phyloP scores from a whole-genome alignment of 1,140 invertebrate genomes.

The Rhizoglyphus robini region DNA sequence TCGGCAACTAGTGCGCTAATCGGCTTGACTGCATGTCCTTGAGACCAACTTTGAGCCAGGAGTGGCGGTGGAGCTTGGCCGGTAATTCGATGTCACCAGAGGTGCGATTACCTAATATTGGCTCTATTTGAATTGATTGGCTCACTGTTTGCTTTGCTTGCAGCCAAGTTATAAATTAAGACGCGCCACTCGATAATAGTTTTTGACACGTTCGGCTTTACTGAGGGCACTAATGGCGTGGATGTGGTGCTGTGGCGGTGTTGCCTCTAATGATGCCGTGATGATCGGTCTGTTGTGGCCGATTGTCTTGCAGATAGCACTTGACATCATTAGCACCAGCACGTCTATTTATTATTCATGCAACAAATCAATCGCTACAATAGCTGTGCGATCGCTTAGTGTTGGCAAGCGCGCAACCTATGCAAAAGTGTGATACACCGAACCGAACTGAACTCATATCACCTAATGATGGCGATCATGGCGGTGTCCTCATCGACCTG shows the following conservation, averaged over 20 bases:
- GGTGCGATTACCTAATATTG: not conserved
- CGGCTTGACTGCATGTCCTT: too few species aligned
- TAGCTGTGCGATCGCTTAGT: not conserved
- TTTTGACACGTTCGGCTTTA: conserved; percentile 5
- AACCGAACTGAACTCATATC: not conserved
- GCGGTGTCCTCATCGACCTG: conserved; percentile 7
- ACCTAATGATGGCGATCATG: not conserved
- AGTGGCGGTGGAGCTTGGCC: not conserved
- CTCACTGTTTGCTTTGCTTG: not conserved
- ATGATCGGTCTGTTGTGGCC: not conserved
- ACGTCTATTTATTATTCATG: conserved; percentile 9
- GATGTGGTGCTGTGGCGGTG: not conserved
- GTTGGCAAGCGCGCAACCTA: not conserved
- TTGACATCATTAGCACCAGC: conserved; percentile 5
- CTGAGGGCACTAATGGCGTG: not conserved
- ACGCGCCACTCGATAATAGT: conserved; percentile 6
- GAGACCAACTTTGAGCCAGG: not conserved
- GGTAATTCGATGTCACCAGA: not conserved
- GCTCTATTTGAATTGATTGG: not conserved
- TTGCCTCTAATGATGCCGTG: conserved; percentile 7
- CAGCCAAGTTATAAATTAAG: not conserved
- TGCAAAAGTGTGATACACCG: conserved; percentile 3
- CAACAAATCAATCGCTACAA: conserved; percentile 1
- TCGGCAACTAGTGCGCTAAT: too few species aligned
- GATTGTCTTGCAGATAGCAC: not conserved